Evolutionary conservation across 2,797 vertebrate genomes (phyloP).

Genomic region (Typhlichthys subterraneus): DNA sequence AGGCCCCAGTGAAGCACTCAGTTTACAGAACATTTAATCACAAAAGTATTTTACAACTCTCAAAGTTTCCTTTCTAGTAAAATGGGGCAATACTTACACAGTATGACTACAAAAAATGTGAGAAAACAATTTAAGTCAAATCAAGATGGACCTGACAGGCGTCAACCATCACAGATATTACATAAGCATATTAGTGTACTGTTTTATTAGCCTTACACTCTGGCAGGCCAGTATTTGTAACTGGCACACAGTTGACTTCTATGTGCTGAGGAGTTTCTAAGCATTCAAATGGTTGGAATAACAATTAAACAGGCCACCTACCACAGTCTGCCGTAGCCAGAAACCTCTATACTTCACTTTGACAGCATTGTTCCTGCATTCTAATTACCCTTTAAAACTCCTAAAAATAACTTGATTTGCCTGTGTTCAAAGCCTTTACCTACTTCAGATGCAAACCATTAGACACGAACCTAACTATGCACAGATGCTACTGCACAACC

Average conservation of each 20-base stretch:
- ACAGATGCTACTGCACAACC: constrained; percentile 6
- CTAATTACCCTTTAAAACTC: constrained; percentile 64
- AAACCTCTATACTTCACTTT: constrained; percentile 50
- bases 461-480: constrained; percentile 15
- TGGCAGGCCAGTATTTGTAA: constrained; percentile 41
- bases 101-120: neutral
- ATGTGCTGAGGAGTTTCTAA: constrained; percentile 3
- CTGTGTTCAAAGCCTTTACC: constrained; percentile 43
- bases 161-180: constrained; percentile 4
- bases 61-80: constrained; percentile 22
- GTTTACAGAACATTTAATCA: constrained; percentile 43
- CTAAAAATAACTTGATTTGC: constrained; percentile 55
- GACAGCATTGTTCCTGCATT: constrained; percentile 62
- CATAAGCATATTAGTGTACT: neutral
- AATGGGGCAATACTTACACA: constrained; percentile 17
- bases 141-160: too few species aligned
- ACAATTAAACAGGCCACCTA: constrained; percentile 65
- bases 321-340: constrained; percentile 38
- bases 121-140: neutral
- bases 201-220: neutral
- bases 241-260: constrained; percentile 28
- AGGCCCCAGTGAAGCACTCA: constrained; percentile 36
- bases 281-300: constrained; percentile 31
- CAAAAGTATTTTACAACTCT: constrained; percentile 31
- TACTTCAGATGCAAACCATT: constrained; percentile 58